Base-by-base conservation (phyloP, 2,888 invertebrate species). In the Trichacis sp. region DNA sequence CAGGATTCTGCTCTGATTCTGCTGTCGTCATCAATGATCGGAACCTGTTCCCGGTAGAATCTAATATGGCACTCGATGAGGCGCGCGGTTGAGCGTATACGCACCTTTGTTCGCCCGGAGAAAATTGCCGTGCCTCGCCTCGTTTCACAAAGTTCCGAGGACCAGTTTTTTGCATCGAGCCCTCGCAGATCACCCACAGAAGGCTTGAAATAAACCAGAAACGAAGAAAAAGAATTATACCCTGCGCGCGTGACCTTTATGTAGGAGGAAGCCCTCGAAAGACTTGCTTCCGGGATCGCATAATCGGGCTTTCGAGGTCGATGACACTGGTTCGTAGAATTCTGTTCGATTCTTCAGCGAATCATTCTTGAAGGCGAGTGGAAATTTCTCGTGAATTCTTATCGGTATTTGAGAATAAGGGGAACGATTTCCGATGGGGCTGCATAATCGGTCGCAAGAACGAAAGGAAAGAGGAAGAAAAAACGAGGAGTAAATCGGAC, bases 391-490 rank as follows among this genome's bases (percentile, higher is more conserved):
- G 24, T 24, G 24, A 3, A 24, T 24, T 24, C 24, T 24, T 24
- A 5, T 24, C 8, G 8, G 24, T 8, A 8, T 8, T 24, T 3
- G 24, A 8, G 24, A 3, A 8, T 3, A 61, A 52, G 55, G 43
- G 46, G 53, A 56, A 51, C 54, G 58, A 50, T 46, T 42, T 60
- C 36, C 40, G 4, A 15, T 3, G 18, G 24, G 24, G 8, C 42
- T 53, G 51, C 52, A 57, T 47, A 55, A 49, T 63, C 36, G 58
- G 58, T 56, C 56, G 29, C 38, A 56, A 38, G 53, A 55, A 54
- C 63, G 58, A 59, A 49, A 62, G 33, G 53, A 53, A 56, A 40
- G 50, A 64, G n/a, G 48, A 64, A 42, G 57, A 56, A 15, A 56
- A 49, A 66, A 61, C 29, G 42, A 50, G 20, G 30, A 54, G 48